Conservation (phyloP, 2,113 vertebrate genomes). For the Sakesphorus luctuosus region DNA sequence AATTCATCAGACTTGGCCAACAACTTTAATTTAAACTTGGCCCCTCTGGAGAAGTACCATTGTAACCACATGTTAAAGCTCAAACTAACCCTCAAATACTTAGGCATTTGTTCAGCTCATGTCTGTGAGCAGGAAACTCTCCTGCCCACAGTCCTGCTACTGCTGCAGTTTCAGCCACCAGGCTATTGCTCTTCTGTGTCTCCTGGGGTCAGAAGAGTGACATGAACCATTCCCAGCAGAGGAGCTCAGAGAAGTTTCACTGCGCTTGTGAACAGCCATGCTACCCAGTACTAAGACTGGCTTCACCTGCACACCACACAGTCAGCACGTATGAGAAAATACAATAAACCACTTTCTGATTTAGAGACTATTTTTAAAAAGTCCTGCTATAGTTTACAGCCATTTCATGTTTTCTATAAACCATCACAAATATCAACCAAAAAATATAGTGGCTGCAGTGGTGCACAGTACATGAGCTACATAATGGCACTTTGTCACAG, state of each 20-base stretch:
- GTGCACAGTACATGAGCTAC: neutral
- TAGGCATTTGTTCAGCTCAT: neutral
- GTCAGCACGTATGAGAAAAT: neutral
- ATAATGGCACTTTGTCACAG: neutral
- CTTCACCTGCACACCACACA: neutral
- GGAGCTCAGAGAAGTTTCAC: neutral
- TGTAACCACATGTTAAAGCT: neutral
- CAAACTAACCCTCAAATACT: neutral
- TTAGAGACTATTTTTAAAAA: neutral
- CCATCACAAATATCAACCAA: neutral
- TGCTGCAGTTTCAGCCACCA: neutral
- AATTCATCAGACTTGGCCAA: neutral
- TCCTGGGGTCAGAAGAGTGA: neutral
- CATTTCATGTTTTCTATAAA: neutral
- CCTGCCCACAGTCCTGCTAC: neutral
- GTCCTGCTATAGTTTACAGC: neutral
- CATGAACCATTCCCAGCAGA: neutral
- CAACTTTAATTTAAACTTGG: neutral
- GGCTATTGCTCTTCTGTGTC: neutral
- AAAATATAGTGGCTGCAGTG: rapidly evolving
- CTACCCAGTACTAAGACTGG: neutral
- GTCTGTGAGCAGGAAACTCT: neutral
- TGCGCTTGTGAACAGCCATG: neutral
- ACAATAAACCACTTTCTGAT: neutral
- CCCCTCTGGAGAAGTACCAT: neutral